These are phyloP conservation scores for Podiceps cristatus DNA, from an alignment of 2,113 vertebrate species.

Conservation along the genomic window DNA sequence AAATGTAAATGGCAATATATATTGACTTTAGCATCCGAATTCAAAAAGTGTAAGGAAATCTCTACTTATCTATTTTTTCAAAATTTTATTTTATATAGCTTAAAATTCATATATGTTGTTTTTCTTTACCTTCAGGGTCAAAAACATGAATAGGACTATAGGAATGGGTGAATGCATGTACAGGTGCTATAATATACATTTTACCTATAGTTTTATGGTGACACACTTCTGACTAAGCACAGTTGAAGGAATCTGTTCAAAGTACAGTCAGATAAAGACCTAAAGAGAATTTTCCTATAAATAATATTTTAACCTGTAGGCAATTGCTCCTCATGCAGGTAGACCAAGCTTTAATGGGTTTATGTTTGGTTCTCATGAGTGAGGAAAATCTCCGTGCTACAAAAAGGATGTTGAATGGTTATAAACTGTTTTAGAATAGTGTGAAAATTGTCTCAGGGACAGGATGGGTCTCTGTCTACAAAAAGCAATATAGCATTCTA, in stretches of 20 bases:
- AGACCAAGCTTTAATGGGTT: not conserved
- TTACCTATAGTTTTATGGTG: not conserved
- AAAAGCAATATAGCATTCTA: not conserved
- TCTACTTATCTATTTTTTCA: not conserved
- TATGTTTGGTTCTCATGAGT: not conserved
- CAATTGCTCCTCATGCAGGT: not conserved
- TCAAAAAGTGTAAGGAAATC: not conserved
- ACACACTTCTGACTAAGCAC: not conserved
- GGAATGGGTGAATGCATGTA: not conserved
- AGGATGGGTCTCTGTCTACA: not conserved
- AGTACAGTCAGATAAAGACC: not conserved
- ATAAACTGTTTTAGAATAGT: not conserved
- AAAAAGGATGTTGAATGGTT: not conserved
- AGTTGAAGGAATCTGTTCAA: not conserved
- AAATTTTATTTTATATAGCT: not conserved
- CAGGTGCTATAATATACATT: not conserved
- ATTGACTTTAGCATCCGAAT: not conserved
- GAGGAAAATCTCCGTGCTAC: not conserved
- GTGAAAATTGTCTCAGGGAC: fast-evolving
- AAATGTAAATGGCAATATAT: not conserved
- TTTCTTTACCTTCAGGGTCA: not conserved
- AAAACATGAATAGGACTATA: not conserved
- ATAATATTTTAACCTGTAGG: not conserved
- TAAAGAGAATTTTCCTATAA: not conserved
- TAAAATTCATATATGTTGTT: not conserved